Conservation (phyloP, 1,140 invertebrate genomes). For the Drosophila littoralis region DNA sequence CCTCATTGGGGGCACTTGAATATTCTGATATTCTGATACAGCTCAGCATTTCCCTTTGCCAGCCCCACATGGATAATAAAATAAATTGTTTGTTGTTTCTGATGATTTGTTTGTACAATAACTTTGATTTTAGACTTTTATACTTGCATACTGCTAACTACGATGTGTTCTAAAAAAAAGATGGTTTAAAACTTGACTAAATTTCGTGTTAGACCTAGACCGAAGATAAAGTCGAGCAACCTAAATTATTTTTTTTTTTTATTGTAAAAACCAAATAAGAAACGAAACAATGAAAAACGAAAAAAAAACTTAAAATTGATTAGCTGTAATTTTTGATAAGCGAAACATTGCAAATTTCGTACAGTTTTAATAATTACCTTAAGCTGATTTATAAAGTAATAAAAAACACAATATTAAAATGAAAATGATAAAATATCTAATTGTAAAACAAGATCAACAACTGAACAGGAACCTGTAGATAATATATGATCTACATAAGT, state of each 20-base stretch:
- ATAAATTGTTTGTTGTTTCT: slow-evolving; percentile 15
- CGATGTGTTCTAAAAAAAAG: slow-evolving; percentile 68
- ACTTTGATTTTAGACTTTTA: slow-evolving; percentile 39
- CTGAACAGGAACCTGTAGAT: slow-evolving; percentile 72
- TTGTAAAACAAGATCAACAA: slow-evolving; percentile 58
- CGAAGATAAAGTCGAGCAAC: slow-evolving; percentile 61
- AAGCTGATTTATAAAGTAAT: slow-evolving; percentile 67
- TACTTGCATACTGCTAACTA: slow-evolving; percentile 65
- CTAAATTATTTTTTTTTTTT: slow-evolving; percentile 49
- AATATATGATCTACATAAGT: slow-evolving; percentile 74
- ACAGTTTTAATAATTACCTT: slow-evolving; percentile 65
- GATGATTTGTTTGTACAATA: slow-evolving; percentile 23
- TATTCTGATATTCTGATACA: slow-evolving; percentile 1
- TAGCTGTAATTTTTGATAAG: slow-evolving; percentile 72
- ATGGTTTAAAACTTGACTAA: slow-evolving; percentile 73
- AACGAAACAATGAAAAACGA: slow-evolving; percentile 9
- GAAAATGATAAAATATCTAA: slow-evolving; percentile 32
- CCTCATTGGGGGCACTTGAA: neutral
- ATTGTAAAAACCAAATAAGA: slow-evolving; percentile 42
- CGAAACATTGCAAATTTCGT: slow-evolving; percentile 59
- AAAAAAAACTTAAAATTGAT: slow-evolving; percentile 37
- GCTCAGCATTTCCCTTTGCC: slow-evolving; percentile 25
- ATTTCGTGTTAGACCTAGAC: slow-evolving; percentile 66
- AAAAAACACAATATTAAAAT: slow-evolving; percentile 5
- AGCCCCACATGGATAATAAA: slow-evolving; percentile 3